phyloP scores from a whole-genome alignment of 2,888 invertebrate species.

The Plebejus anna region DNA sequence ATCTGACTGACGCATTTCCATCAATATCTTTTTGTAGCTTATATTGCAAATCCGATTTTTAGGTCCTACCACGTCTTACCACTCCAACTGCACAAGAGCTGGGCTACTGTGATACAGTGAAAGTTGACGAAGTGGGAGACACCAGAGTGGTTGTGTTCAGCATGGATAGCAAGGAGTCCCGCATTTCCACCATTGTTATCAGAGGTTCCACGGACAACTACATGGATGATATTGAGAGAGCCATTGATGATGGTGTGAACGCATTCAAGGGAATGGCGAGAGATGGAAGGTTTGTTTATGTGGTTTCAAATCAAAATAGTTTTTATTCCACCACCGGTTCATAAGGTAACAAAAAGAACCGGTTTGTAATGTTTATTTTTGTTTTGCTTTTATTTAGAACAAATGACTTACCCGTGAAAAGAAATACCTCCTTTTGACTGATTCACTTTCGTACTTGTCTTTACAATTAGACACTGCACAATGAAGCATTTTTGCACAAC shows the following conservation, averaged over 20 bases:
- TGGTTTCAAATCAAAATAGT: conserved; percentile 32
- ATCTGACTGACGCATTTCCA: too few relatives aligned
- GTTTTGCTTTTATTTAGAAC: too few relatives aligned
- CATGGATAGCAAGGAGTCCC: conserved; percentile 89
- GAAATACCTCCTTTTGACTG: too few relatives aligned
- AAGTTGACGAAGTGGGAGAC: conserved; percentile 96
- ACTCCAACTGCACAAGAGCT: conserved; percentile 94
- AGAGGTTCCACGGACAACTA: conserved; percentile 98
- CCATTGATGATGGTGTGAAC: conserved; percentile 99
- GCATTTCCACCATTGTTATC: conserved; percentile 95
- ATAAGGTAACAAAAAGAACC: too few relatives aligned
- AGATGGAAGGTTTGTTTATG: conserved; percentile 77
- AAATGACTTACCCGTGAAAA: too few relatives aligned
- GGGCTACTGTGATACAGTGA: conserved; percentile 93
- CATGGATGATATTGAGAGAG: conserved; percentile 99
- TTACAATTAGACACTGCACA: too few relatives aligned
- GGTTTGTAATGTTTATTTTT: too few relatives aligned
- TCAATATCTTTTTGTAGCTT: too few relatives aligned
- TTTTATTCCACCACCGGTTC: too few relatives aligned
- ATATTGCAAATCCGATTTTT: conserved; percentile 10
- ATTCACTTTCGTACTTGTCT: too few relatives aligned
- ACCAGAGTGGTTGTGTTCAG: conserved; percentile 96
- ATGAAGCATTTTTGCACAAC: too few relatives aligned
- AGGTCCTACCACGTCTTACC: conserved; percentile 82
- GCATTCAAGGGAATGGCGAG: conserved; percentile 95